These are phyloP conservation scores for Accipiter minullus DNA, from an alignment of 2,797 vertebrate species.

Conservation along the genomic window DNA sequence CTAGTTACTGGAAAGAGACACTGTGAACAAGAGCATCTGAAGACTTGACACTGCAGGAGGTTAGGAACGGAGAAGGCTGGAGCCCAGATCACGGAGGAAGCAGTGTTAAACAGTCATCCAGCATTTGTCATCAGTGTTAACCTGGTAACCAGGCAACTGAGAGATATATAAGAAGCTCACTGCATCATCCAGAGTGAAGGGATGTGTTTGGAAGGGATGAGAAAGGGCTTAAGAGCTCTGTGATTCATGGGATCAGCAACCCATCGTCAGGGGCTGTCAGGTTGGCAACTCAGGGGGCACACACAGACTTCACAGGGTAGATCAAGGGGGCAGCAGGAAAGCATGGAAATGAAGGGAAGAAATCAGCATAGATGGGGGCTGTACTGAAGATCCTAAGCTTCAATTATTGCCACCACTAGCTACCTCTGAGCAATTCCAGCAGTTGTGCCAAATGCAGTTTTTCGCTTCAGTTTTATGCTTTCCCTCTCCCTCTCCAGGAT, in stretches of 20 bases:
- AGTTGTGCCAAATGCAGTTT: background rate
- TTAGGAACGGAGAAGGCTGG: background rate
- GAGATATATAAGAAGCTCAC: constrained; percentile 49
- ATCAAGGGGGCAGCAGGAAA: background rate
- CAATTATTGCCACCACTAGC: background rate
- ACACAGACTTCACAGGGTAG: background rate
- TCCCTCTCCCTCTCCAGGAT: background rate
- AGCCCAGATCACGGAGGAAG: background rate
- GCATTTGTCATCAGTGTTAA: constrained; percentile 56
- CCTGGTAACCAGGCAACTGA: constrained; percentile 73
- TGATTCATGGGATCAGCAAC: constrained; percentile 27
- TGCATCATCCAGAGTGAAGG: background rate
- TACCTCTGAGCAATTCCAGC: background rate
- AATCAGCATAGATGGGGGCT: background rate
- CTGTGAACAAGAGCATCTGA: background rate
- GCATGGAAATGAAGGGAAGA: background rate
- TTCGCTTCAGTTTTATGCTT: background rate
- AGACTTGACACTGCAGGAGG: background rate
- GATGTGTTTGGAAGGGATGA: constrained; percentile 30
- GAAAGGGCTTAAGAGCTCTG: constrained; percentile 7
- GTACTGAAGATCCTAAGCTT: background rate
- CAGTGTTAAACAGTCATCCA: constrained; percentile 20
- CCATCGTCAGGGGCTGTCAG: background rate
- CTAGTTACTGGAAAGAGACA: background rate
- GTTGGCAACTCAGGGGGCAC: background rate